phyloP scores from a whole-genome alignment of 2,888 invertebrate species.

The Ctena decussata region DNA sequence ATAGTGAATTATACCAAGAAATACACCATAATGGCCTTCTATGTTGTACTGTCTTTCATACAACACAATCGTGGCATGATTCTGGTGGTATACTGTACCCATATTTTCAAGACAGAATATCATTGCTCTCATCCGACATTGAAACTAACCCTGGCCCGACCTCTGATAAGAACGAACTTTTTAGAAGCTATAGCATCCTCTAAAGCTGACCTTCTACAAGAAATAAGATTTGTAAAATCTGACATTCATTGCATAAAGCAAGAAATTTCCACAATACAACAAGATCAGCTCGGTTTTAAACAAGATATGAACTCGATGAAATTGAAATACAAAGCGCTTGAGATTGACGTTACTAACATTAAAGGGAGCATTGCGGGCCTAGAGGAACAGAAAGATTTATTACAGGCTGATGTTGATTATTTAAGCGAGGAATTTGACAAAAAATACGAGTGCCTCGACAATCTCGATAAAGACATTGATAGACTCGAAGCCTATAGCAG shows the following conservation, averaged over 20 bases:
- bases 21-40: too few relatives aligned
- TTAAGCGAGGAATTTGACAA: neutral
- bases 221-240: neutral
- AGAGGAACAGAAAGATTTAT: neutral
- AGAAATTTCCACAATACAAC: neutral
- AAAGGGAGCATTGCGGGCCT: neutral
- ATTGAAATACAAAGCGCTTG: neutral
- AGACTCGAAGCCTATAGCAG: neutral
- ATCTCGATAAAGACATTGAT: neutral
- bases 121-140: too few relatives aligned
- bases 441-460: neutral
- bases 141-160: too few relatives aligned
- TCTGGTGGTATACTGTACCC: too few relatives aligned
- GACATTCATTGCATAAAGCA: neutral
- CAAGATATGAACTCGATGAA: neutral
- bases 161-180: too few relatives aligned
- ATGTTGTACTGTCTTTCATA: too few relatives aligned
- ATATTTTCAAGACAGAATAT: too few relatives aligned
- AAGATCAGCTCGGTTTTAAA: neutral
- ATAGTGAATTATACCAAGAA: too few relatives aligned
- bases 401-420: neutral
- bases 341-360: neutral
- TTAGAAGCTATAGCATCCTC: too few relatives aligned
- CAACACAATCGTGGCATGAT: too few relatives aligned
- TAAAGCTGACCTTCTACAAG: neutral